These are phyloP conservation scores for Pseudorectes ferrugineus DNA, from an alignment of 2,113 vertebrate genomes.

Conservation along the genomic window DNA sequence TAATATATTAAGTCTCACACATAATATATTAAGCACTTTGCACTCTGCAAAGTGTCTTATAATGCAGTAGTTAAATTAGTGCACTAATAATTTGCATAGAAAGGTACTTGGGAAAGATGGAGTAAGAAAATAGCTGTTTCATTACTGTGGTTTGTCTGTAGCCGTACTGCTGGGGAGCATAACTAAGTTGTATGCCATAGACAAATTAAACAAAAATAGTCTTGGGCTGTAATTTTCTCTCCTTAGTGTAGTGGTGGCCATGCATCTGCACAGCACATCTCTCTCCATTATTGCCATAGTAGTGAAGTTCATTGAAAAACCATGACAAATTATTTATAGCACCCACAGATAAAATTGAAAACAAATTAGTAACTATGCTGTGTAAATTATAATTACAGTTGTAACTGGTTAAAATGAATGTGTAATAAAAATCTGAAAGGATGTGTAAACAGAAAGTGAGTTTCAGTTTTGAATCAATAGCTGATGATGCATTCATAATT, in stretches of 20 bases:
- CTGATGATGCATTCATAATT: not conserved
- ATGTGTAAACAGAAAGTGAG: slow-evolving; percentile 34
- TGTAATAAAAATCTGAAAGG: slow-evolving; percentile 25
- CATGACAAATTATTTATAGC: not conserved
- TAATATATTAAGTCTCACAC: not conserved
- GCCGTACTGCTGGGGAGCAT: not conserved
- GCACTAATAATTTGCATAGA: not conserved
- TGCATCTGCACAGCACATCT: not conserved
- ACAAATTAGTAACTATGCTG: not conserved
- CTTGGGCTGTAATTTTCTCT: not conserved
- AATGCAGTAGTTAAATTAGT: not conserved
- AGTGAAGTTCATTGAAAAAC: not conserved
- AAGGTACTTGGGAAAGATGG: not conserved
- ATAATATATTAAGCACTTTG: not conserved
- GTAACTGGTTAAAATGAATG: slow-evolving; percentile 35
- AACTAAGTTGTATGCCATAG: not conserved
- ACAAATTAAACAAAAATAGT: not conserved
- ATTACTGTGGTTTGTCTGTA: not conserved
- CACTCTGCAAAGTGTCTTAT: not conserved
- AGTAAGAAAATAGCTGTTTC: not conserved
- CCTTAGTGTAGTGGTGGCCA: not conserved
- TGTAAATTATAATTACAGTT: slow-evolving; percentile 42
- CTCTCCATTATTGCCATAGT: not conserved
- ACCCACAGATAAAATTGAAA: slow-evolving; percentile 11
- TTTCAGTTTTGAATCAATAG: slow-evolving; percentile 36